These are phyloP conservation scores for Percina caprodes DNA, from an alignment of 2,113 vertebrate genomes.

Conservation along the genomic window DNA sequence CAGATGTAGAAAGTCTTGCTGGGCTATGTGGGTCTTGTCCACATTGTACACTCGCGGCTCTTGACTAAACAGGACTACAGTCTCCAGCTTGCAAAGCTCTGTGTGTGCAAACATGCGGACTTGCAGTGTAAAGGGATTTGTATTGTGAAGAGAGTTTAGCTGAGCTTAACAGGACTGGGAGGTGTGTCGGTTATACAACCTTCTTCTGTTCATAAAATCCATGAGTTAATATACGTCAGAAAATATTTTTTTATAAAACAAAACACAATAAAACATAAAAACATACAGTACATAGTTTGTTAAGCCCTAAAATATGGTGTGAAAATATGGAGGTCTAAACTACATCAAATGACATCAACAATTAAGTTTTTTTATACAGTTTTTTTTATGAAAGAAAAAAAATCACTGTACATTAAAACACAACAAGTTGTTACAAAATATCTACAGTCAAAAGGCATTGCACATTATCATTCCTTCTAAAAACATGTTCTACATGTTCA, in stretches of 20 bases:
- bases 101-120: conserved; percentile 82
- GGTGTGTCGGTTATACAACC: conserved; percentile 50
- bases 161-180: conserved; percentile 81
- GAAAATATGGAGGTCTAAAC: not conserved
- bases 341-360: conserved; percentile 2
- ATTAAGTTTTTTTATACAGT: not conserved
- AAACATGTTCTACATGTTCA: conserved; percentile 5
- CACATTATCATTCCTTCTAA: not conserved
- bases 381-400: conserved; percentile 46
- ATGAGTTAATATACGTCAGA: conserved; percentile 12
- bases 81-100: conserved; percentile 65
- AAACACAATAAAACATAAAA: not conserved
- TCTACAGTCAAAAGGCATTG: not conserved
- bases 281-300: not conserved
- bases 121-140: conserved; percentile 79
- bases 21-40: conserved; percentile 71
- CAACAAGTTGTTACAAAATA: not conserved
- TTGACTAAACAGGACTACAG: conserved; percentile 67
- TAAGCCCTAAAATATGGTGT: not conserved
- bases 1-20: conserved; percentile 55
- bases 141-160: conserved; percentile 82
- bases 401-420: conserved; percentile 33
- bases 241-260: not conserved
- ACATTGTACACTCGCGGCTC: conserved; percentile 42
- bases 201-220: conserved; percentile 43